Conservation (phyloP, 2,797 vertebrate species). For the Parauchenoglanis ngamensis region DNA sequence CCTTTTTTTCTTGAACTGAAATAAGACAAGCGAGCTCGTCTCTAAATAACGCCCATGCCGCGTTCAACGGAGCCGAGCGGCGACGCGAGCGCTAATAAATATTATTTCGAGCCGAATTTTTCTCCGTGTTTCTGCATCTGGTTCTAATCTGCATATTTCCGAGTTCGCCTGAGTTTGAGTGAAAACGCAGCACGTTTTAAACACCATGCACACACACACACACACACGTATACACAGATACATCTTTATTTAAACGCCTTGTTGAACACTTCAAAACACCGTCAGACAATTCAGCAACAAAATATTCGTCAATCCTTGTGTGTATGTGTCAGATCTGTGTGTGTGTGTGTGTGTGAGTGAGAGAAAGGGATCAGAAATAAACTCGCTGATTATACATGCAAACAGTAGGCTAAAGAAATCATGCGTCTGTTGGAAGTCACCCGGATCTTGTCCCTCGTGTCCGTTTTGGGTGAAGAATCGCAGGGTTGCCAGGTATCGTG, state of each 20-base stretch:
- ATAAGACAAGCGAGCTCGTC: background rate
- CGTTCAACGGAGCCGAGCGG: background rate
- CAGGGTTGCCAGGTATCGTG: background rate
- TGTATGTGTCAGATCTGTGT: background rate
- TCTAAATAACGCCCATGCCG: background rate
- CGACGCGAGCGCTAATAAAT: background rate
- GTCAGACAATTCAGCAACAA: background rate
- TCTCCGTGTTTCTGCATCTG: background rate
- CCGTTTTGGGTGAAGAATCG: background rate
- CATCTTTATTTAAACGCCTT: background rate
- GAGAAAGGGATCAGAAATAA: background rate
- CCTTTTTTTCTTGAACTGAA: background rate
- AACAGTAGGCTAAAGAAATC: background rate
- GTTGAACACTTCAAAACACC: background rate
- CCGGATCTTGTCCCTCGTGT: background rate
- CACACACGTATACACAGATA: background rate
- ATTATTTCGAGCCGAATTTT: background rate
- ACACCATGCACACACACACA: background rate
- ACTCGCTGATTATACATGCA: background rate
- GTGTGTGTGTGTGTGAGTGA: background rate
- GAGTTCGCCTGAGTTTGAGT: background rate
- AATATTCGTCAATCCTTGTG: background rate
- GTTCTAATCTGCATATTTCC: conserved; percentile 20
- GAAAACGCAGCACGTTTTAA: background rate
- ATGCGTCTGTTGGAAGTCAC: background rate